These are phyloP conservation scores for Phrixothrix hirtus DNA, from an alignment of 2,888 invertebrate genomes.

Conservation along the genomic window DNA sequence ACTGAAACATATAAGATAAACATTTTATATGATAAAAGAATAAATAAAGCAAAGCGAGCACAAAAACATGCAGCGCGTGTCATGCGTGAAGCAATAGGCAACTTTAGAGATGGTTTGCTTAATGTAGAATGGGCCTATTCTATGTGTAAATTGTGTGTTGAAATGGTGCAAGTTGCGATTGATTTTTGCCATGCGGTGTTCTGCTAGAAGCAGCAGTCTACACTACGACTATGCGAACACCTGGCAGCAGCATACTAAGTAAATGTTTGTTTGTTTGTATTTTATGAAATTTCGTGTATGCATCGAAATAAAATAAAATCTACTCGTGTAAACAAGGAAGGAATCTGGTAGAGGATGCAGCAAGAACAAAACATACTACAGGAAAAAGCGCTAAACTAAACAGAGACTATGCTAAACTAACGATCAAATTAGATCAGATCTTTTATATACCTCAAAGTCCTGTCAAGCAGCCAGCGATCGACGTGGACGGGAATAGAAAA, in stretches of 20 bases:
- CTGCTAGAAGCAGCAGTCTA: constrained; percentile 49
- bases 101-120: constrained; percentile 64
- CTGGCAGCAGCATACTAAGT: constrained; percentile 34
- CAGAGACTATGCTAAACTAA: constrained; percentile 56
- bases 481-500: constrained; percentile 63
- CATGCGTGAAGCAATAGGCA: constrained; percentile 57
- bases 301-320: constrained; percentile 21
- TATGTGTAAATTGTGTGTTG: constrained; percentile 43
- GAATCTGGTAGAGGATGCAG: constrained; percentile 38
- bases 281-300: constrained; percentile 18
- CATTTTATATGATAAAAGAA: constrained; percentile 1
- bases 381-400: constrained; percentile 56
- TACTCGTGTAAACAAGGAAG: constrained; percentile 25
- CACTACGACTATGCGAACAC: constrained; percentile 41
- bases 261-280: constrained; percentile 15
- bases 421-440: constrained; percentile 55
- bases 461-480: constrained; percentile 70
- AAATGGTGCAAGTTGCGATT: constrained; percentile 32
- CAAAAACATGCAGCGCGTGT: constrained; percentile 36
- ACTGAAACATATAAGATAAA: constrained; percentile 72
- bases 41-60: constrained; percentile 21
- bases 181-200: constrained; percentile 52
- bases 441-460: constrained; percentile 81
- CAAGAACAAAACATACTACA: constrained; percentile 50
- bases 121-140: constrained; percentile 53